phyloP scores from a whole-genome alignment of 2,113 vertebrate species.

The Myanophis thanlyinensis region DNA sequence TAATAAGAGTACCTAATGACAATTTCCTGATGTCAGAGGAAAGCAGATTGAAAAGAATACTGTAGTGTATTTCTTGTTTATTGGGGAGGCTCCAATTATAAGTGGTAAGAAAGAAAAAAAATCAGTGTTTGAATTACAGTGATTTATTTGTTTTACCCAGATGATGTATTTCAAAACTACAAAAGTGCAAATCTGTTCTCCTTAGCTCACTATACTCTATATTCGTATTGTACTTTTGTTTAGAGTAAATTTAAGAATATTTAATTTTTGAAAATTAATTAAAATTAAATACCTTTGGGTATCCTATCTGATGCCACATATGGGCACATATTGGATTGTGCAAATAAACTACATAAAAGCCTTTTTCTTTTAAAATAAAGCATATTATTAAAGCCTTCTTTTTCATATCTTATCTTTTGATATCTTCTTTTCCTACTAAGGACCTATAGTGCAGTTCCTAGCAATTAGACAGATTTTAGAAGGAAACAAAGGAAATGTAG shows the following conservation, averaged over 20 bases:
- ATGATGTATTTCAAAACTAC: not conserved
- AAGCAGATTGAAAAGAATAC: not conserved
- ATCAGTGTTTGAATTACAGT: not conserved
- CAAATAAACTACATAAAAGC: not conserved
- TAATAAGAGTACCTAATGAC: not conserved
- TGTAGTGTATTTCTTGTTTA: not conserved
- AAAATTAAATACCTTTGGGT: not conserved
- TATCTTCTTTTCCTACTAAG: not conserved
- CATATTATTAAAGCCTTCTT: not conserved
- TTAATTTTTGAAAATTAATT: not conserved
- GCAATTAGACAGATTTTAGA: not conserved
- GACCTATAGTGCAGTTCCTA: not conserved
- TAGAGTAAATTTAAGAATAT: not conserved
- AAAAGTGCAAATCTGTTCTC: not conserved
- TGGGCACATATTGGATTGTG: not conserved
- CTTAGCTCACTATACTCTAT: not conserved
- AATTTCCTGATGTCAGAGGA: not conserved
- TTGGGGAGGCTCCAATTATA: not conserved
- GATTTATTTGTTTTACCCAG: not conserved
- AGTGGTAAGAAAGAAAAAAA: not conserved
- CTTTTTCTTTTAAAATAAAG: not conserved
- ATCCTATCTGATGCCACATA: not conserved
- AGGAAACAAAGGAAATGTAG: not conserved
- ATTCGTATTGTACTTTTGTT: not conserved
- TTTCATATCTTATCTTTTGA: not conserved